Base-by-base conservation (phyloP, 2,888 invertebrate genomes). In the Dasypolia templi region DNA sequence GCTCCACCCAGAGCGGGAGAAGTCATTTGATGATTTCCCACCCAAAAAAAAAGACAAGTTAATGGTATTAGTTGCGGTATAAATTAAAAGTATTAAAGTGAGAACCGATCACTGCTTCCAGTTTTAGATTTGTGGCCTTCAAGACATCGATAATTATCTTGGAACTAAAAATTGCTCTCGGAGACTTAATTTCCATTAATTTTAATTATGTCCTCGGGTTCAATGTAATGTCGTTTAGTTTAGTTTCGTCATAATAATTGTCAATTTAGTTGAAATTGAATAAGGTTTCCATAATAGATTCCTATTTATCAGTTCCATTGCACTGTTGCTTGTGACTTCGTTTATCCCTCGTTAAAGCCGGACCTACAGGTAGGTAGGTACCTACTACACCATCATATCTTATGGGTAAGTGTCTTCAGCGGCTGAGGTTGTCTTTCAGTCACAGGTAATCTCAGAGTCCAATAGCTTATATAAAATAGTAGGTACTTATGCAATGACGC, bases 51-150 rank as follows among this genome's bases (percentile, higher is more conserved):
- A n/a, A n/a, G n/a, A n/a, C 26, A 6, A 53, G 26, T 65, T n/a
- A 79, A 71, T 67, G 49, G 55, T 46, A 82, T 81, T 78, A 58
- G 81, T 62, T 55, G 44, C 59, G 82, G 82, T n/a, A 42, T 29
- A 56, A 74, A 78, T 81, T 66, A 44, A 42, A 32, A n/a, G 39
- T 58, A 51, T 55, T 22, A 7, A 69, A 26, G 73, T 78, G 59
- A 74, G 63, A 82, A 46, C 17, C 35, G 39, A 51, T 44, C 39
- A 63, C 46, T 77, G 77, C 44, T 44, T 6, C 46, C 14, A 53
- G 61, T 22, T 53, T 69, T 44, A 65, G 32, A 70, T 12, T 39
- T n/a, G 32, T 62, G 14, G 32, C 65, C 35, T 76, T 70, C 46
- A 55, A 73, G 46, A 61, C 49, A 3, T 73, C 44, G 53, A 67